These are phyloP conservation scores for Isurus oxyrinchus DNA, from an alignment of 2,113 vertebrate species.

Conservation along the genomic window DNA sequence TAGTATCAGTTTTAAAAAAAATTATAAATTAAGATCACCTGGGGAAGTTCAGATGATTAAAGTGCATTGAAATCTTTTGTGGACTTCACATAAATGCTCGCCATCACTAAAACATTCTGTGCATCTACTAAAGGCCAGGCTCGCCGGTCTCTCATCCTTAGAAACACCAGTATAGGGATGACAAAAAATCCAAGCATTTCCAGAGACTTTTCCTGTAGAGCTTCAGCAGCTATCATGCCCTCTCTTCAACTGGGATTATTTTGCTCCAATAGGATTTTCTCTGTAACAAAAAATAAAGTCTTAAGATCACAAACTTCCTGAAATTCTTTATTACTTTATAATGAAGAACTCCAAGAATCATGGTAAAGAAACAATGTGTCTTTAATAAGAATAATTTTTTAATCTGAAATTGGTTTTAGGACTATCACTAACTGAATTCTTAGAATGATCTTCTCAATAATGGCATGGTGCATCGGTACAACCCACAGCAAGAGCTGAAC, in stretches of 20 bases:
- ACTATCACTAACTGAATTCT: background rate
- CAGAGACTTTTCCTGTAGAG: background rate
- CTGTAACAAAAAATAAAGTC: conserved; percentile 54
- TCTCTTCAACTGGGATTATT: conserved; percentile 63
- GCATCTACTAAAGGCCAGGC: background rate
- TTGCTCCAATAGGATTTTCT: conserved; percentile 90
- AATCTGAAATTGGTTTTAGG: background rate
- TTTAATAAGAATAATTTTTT: background rate
- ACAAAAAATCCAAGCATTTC: background rate
- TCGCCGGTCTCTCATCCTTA: background rate
- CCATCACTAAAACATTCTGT: background rate
- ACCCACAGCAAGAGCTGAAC: background rate
- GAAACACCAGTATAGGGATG: background rate
- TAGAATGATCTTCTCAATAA: background rate
- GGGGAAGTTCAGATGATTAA: conserved; percentile 89
- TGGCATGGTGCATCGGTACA: background rate
- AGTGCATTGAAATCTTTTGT: conserved; percentile 76
- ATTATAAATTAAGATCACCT: conserved; percentile 56
- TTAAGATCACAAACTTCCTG: background rate
- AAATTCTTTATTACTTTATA: background rate
- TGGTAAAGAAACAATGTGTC: background rate
- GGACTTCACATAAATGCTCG: conserved; percentile 14
- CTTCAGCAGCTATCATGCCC: background rate
- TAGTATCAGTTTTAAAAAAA: conserved; percentile 63
- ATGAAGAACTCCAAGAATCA: background rate